Evolutionary conservation across 2,113 vertebrate genomes (phyloP).

Genomic region (Prionailurus bengalensis): DNA sequence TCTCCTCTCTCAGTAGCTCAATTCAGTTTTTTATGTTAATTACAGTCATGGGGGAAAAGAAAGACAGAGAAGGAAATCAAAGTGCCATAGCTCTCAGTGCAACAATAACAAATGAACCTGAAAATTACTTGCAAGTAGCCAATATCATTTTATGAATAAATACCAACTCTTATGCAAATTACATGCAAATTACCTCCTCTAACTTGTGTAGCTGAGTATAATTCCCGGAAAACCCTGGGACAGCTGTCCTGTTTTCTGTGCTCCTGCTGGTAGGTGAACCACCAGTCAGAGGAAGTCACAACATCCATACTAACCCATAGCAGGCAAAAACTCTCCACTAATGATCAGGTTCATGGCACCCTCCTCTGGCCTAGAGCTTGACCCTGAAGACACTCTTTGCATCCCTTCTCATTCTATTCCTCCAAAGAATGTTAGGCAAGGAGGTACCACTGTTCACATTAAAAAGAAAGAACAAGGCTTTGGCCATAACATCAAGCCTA

Average conservation of each 20-base stretch:
- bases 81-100: neutral
- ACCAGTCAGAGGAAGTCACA: neutral
- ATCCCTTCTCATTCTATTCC: neutral
- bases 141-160: conserved; percentile 19
- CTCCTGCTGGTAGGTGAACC: neutral
- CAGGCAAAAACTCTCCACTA: neutral
- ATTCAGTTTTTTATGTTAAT: neutral
- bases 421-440: neutral
- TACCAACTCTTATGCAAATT: neutral
- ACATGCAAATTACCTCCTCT: neutral
- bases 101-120: conserved; percentile 41
- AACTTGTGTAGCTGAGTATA: neutral
- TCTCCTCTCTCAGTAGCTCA: neutral
- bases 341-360: neutral
- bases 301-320: neutral
- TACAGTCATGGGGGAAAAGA: neutral
- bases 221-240: neutral
- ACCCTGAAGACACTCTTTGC: neutral
- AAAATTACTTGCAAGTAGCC: conserved; percentile 44
- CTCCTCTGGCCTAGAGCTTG: neutral
- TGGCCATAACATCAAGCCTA: neutral
- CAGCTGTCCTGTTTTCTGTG: neutral
- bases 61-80: conserved; percentile 4
- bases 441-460: neutral
- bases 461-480: neutral